Base-by-base conservation (phyloP, 2,113 vertebrate species). In the Butorides virescens region DNA sequence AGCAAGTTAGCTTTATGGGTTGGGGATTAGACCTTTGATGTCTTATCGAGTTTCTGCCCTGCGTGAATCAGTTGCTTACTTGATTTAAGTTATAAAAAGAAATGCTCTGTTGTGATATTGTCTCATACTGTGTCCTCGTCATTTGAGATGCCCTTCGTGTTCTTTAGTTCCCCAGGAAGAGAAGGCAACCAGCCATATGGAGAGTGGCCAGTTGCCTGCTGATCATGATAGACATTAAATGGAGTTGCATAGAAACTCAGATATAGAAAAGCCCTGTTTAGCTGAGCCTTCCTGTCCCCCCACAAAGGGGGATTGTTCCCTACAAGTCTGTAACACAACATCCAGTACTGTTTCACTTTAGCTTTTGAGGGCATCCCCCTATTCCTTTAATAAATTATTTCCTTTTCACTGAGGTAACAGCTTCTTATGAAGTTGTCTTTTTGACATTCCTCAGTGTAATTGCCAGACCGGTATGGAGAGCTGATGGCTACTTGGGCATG, bases 81-180 rank as follows among this genome's bases (percentile, higher is more conserved):
- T 95, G 72, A 95, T 96, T 95, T 96, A 94, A 94, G 95, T 92
- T 93, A 92, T 91, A 92, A 94, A 94, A 94, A 96, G 90, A 96
- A 97, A 91, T 67, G 55, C 76, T 96, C 79, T 63, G 68, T 75
- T 95, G 88, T 63, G 83, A 94, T 95, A 92, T 34, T 94, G 95
- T 91, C 86, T 89, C 91, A 91, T 89, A 92, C 95, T 90, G 96
- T 88, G 95, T 94, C 93, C 86, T 96, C 76, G 91, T 95, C 96
- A 97, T 96, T 88, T 95, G 96, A 97, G 95, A 94, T 88, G 76
- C 72, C 71, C 88, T 84, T 52, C 6, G 39, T 91, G 73, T 78
- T 92, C 92, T 96, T 91, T 72, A 53, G 61, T 94, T 93, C 90
- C 96, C 86, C 12, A 74, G 90, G 72, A 93, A 92, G 88, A 36